Conservation (phyloP, 2,113 vertebrate genomes). For the Entomyzon cyanotis region DNA sequence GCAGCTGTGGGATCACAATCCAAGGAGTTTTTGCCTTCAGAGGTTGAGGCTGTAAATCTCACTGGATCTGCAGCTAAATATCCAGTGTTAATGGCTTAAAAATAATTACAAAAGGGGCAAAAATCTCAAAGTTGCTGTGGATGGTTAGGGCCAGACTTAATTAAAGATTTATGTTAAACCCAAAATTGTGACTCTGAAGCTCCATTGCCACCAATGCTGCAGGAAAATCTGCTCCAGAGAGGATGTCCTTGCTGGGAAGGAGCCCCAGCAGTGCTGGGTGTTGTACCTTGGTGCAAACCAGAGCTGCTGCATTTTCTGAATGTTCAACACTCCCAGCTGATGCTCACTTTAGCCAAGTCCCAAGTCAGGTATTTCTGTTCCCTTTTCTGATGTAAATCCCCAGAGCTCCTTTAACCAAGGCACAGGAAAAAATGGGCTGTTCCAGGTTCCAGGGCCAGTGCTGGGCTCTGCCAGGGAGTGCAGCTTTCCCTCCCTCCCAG, state of each 20-base stretch:
- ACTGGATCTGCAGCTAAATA: too few relatives aligned
- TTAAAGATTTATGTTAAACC: neutral
- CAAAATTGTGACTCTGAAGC: neutral
- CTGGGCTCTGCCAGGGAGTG: neutral
- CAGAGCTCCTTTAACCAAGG: neutral
- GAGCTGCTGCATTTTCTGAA: neutral
- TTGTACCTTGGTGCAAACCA: fast-evolving
- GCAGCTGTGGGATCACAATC: neutral
- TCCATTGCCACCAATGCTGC: neutral
- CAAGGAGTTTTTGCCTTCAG: neutral
- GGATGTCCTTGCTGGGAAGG: neutral
- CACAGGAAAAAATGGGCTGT: neutral
- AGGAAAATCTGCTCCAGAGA: neutral
- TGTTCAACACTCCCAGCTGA: too few relatives aligned
- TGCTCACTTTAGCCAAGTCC: neutral
- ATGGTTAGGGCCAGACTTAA: neutral
- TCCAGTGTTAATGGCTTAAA: neutral
- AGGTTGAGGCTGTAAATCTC: neutral
- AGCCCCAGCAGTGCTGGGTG: fast-evolving
- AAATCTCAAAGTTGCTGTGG: neutral
- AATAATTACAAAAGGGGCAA: neutral
- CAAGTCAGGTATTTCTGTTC: neutral
- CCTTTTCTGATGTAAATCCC: neutral
- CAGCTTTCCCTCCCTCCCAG: neutral
- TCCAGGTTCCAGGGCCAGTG: neutral